Base-by-base conservation (phyloP, 2,113 vertebrate genomes). In the Prunella fulvescens region DNA sequence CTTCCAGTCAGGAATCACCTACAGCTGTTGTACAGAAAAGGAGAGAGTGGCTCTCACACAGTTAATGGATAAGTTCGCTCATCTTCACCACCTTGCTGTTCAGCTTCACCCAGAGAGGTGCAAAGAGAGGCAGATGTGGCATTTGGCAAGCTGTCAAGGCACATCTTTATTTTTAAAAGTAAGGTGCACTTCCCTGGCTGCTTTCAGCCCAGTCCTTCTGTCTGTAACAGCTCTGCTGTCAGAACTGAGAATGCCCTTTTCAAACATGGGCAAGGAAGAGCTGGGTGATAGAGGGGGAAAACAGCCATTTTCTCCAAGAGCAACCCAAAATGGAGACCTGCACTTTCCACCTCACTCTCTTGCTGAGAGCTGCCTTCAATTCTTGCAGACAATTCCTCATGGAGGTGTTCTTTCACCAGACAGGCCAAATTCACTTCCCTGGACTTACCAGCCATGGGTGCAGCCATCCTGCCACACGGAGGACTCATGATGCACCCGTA, bases 41-140 rank as follows among this genome's bases (percentile, higher is more conserved):
- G 65, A 69, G 60, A 76, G 83, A 87, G 92, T 17, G 12, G 90
- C 17, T 80, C 79, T 96, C 90, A 74, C 88, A 60, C 25, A 1
- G 84, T 93, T 97, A 97, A 97, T 94, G 92, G 93, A 91, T 78
- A 79, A 94, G 76, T 90, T 95, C 4, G 0, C 81, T 97, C 90
- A 42, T 93, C 94, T 93, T 92, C 90, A 86, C 62, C 93, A 96
- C 94, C 95, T 97, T 95, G 91, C 66, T 94, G 90, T 45, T 96
- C 94, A 91, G 95, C 92, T 92, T 97, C 93, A 57, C 86, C 92
- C 95, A 91, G 78, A 51, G 95, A 97, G 95, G 97, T 97, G 96
- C 84, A 97, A 97, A 96, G 84, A 95, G 90, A 97, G 92, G 93
- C 97, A 97, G 97, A 97, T 97, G 97, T 94, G 96, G 92, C 90